Base-by-base conservation (phyloP, 2,113 vertebrate genomes). In the Laterallus jamaicensis region DNA sequence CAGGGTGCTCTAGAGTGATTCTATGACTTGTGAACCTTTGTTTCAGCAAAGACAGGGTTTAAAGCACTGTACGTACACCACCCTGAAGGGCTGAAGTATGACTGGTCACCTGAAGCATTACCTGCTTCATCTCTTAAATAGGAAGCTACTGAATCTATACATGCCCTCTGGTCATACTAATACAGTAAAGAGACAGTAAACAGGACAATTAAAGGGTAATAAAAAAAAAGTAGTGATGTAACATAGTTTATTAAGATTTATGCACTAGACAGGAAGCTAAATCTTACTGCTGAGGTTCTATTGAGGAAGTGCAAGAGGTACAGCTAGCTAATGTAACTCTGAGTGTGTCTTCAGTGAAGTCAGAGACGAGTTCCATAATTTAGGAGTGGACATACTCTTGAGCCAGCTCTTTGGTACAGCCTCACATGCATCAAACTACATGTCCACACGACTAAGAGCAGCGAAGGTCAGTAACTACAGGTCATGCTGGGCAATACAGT, bases 51-150 rank as follows among this genome's bases (percentile, higher is more conserved):
- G 37, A 42, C 42, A n/a, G 52, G 47, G 18, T 56, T 56, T 21
- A 28, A 58, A 58, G 54, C 17, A 3, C 2, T 21, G 4, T 11
- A 11, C 4, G 2, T 7, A n/a, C 10, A 10, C 22, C 24, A 9
- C 3, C 7, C 19, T 37, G 55, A 49, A 39, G 50, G 55, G 62
- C 55, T 83, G 1, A 35, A 58, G 35, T 21, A 15, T 5, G 44
- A 37, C 44, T 31, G 32, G 24, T 19, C 56, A 56, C 35, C 42
- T 64, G 55, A 37, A 44, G 31, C 5, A 3, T 4, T 13, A 54
- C 3, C 2, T 75, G 69, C 17, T 81, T 73, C 29, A 58, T 28
- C 29, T 39, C 76, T 49, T 64, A 15, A n/a, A 29, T 1, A 58
- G 20, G 25, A 17, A 70, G 14, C 20, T 3, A 10, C 70, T 28